Evolutionary conservation across 1,140 invertebrate genomes (phyloP).

Genomic region (Drosophila orena): DNA sequence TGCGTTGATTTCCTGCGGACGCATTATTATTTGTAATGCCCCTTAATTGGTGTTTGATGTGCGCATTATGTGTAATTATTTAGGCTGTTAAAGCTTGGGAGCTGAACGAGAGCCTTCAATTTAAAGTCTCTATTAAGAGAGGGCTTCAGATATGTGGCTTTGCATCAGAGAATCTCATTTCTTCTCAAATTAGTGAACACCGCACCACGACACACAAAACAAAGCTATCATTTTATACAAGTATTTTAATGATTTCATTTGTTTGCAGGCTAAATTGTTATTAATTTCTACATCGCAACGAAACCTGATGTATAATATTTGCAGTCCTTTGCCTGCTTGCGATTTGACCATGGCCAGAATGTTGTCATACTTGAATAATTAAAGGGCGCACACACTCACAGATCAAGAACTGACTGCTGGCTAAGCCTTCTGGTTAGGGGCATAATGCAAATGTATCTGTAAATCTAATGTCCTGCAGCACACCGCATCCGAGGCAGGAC

Average conservation of each 20-base stretch:
- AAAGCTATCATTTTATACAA: too few relatives aligned
- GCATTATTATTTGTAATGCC: slow-evolving; percentile 29
- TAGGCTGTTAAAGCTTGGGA: background rate
- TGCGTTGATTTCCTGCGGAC: slow-evolving; percentile 16
- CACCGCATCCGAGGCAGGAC: slow-evolving; percentile 21
- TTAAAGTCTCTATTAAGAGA: too few relatives aligned
- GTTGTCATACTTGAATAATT: slow-evolving; percentile 82
- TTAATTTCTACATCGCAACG: background rate
- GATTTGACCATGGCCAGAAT: slow-evolving; percentile 43
- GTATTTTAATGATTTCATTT: too few relatives aligned
- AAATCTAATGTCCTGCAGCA: slow-evolving; percentile 70
- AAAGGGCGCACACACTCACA: slow-evolving; percentile 52
- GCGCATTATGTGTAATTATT: slow-evolving; percentile 31
- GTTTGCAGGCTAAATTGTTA: too few relatives aligned
- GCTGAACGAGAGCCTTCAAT: background rate
- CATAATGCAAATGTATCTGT: slow-evolving; percentile 83
- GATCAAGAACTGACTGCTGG: slow-evolving; percentile 10
- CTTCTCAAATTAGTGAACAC: too few relatives aligned
- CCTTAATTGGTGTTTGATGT: slow-evolving; percentile 33
- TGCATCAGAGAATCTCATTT: too few relatives aligned
- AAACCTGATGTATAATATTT: slow-evolving; percentile 1
- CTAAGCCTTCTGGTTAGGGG: slow-evolving; percentile 62
- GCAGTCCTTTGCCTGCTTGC: slow-evolving; percentile 17
- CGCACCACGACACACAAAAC: too few relatives aligned
- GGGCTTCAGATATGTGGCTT: too few relatives aligned